phyloP scores from a whole-genome alignment of 2,797 vertebrate genomes.

The Aratinga solstitialis region DNA sequence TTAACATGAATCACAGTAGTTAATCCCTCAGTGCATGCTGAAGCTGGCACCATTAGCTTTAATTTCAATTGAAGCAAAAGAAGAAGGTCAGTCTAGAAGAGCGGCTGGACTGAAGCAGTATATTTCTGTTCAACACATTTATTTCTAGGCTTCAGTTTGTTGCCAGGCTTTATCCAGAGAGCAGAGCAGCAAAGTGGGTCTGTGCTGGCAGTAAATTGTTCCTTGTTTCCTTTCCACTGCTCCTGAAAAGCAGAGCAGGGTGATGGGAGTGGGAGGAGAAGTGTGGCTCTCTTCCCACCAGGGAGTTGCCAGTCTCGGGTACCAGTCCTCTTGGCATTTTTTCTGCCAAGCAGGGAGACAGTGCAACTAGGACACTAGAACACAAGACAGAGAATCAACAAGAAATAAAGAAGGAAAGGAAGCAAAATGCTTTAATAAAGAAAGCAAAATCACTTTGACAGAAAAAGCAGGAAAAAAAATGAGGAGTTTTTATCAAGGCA shows the following conservation, averaged over 20 bases:
- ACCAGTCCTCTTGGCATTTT: not conserved
- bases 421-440: not conserved
- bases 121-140: not conserved
- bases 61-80: slow-evolving; percentile 25
- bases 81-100: slow-evolving; percentile 1
- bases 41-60: slow-evolving; percentile 15
- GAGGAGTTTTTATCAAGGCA: not conserved
- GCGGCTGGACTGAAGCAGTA: not conserved
- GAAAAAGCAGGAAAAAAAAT: not conserved
- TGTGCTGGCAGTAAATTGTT: not conserved
- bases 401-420: not conserved
- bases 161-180: not conserved
- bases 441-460: not conserved
- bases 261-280: not conserved
- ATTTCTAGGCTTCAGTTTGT: not conserved
- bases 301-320: not conserved
- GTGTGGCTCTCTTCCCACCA: not conserved
- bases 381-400: not conserved
- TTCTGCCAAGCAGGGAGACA: not conserved
- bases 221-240: not conserved
- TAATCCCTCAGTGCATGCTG: slow-evolving; percentile 9
- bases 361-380: not conserved
- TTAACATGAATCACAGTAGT: slow-evolving; percentile 28
- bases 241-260: not conserved
- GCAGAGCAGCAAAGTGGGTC: not conserved